A percentile compares a stretch with the other conserved stretches of the same genome.
Conservation (phyloP, 2,888 invertebrate species). For the Rhagium mordax region DNA sequence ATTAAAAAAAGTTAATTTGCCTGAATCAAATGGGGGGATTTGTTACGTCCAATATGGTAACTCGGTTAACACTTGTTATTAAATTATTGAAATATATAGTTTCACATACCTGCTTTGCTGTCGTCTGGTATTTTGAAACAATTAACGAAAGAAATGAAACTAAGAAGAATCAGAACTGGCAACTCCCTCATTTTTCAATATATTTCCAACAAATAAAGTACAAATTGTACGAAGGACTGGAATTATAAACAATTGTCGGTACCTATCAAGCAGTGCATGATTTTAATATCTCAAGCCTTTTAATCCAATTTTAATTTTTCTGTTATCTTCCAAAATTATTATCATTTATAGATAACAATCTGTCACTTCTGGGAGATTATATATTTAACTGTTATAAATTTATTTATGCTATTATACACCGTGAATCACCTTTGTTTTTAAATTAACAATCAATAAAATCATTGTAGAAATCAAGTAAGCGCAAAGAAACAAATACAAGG, state of each 20-base stretch:
- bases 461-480: too few relatives aligned
- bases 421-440: too few relatives aligned
- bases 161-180: neutral
- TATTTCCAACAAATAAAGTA: neutral
- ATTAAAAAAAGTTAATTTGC: too few relatives aligned
- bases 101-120: slow-evolving; percentile 5
- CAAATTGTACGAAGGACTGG: neutral
- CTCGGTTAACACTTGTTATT: too few relatives aligned
- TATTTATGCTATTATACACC: too few relatives aligned
- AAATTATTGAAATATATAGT: too few relatives aligned
- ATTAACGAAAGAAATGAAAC: neutral
- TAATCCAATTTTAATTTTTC: neutral
- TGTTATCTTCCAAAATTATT: neutral
- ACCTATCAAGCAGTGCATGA: neutral
- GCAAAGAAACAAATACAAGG: too few relatives aligned
- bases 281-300: neutral
- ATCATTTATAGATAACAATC: neutral
- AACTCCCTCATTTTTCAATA: neutral
- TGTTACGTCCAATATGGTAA: too few relatives aligned
- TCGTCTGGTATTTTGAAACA: neutral
- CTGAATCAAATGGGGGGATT: too few relatives aligned
- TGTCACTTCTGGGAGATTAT: too few relatives aligned
- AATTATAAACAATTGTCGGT: neutral
- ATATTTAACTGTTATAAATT: too few relatives aligned
- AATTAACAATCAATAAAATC: too few relatives aligned